Evolutionary conservation across 2,797 vertebrate genomes (phyloP).

Genomic region (Peromyscus attwateri): DNA sequence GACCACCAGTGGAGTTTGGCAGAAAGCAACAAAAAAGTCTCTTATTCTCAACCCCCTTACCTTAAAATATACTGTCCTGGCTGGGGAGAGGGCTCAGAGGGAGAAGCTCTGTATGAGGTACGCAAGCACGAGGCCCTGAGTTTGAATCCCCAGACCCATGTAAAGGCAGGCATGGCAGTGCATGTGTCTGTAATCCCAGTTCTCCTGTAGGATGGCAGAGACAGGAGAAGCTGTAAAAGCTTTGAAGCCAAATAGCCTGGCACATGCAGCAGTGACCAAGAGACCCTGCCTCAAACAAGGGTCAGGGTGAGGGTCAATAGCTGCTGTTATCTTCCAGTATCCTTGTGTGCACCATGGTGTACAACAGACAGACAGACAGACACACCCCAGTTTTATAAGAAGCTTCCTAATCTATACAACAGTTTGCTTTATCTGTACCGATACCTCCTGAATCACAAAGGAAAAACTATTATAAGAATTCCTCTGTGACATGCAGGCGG

Average conservation of each 20-base stretch:
- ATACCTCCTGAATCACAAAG: slow-evolving; percentile 1
- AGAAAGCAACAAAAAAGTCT: neutral
- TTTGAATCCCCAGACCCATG: neutral
- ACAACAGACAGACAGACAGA: neutral
- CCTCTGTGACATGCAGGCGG: too few species aligned
- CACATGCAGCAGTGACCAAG: too few species aligned
- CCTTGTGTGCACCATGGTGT: neutral
- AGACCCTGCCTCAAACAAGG: neutral
- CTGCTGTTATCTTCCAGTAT: neutral
- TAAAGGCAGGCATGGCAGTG: neutral
- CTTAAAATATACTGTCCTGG: neutral
- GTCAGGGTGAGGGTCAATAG: neutral
- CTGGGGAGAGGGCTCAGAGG: neutral
- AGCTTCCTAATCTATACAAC: neutral
- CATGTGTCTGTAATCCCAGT: neutral
- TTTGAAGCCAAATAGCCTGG: too few species aligned
- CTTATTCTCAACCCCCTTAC: neutral
- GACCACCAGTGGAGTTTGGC: neutral
- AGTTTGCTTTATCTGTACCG: slow-evolving; percentile 10
- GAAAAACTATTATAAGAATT: neutral
- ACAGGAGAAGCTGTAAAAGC: neutral
- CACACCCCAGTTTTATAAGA: neutral
- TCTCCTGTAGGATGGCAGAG: neutral
- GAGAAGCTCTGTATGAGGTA: neutral
- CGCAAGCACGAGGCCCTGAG: neutral